Conservation (phyloP, 2,113 vertebrate species). For the Burhinus bistriatus region DNA sequence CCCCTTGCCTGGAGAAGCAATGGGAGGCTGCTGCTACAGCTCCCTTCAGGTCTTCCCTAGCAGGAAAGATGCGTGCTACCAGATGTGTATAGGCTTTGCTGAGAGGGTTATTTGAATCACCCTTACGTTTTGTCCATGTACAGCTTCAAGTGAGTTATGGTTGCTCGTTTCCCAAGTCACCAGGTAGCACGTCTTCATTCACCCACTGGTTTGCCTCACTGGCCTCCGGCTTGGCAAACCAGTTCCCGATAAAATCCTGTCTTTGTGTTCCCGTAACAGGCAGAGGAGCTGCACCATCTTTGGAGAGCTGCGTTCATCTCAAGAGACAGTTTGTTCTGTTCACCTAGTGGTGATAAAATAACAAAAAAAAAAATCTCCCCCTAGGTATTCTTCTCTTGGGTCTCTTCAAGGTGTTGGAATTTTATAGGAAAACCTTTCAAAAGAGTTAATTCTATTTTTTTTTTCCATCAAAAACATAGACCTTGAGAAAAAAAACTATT, state of each 20-base stretch:
- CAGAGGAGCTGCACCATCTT: not conserved
- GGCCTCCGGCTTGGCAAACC: not conserved
- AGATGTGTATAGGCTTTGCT: not conserved
- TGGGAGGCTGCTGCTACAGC: not conserved
- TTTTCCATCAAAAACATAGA: not conserved
- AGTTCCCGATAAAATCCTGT: not conserved
- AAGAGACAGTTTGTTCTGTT: not conserved
- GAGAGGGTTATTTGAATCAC: not conserved
- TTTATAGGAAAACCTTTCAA: not conserved
- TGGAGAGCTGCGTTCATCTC: not conserved
- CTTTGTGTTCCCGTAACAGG: not conserved
- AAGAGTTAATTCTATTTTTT: not conserved
- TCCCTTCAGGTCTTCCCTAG: not conserved
- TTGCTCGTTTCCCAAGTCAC: not conserved
- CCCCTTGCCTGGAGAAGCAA: not conserved
- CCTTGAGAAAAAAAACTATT: not conserved
- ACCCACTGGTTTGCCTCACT: not conserved
- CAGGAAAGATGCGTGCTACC: not conserved
- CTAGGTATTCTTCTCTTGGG: not conserved
- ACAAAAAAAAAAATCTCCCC: not conserved
- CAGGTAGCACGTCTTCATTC: not conserved
- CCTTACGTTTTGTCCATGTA: fast-evolving
- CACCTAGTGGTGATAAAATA: not conserved
- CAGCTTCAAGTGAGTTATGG: not conserved
- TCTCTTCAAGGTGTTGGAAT: not conserved